Conservation (phyloP, 53 echinoderm and acorn worm species). For the Patiria pectinifera region DNA sequence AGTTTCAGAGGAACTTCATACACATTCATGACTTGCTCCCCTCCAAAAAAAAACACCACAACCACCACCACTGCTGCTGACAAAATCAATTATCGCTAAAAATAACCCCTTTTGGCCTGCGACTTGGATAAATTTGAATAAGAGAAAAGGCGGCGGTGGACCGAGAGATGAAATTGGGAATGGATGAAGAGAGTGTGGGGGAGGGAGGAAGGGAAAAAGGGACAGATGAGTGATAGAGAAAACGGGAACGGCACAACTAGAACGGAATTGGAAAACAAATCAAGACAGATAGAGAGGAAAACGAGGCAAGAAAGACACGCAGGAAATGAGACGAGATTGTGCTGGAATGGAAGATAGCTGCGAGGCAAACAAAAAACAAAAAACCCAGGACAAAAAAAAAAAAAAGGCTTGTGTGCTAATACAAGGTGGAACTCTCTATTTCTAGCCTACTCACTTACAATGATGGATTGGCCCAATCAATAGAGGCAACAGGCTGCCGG, state of each 20-base stretch:
- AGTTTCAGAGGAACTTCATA: constrained; percentile 7
- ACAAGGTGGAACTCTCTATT: not conserved
- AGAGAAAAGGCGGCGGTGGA: not conserved
- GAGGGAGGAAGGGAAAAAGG: not conserved
- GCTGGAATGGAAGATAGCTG: not conserved
- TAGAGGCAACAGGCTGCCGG: not conserved
- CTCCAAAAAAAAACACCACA: not conserved
- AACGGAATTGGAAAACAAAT: not conserved
- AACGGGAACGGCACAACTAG: not conserved
- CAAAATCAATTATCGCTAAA: constrained; percentile 42
- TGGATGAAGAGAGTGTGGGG: not conserved
- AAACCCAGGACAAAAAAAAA: not conserved
- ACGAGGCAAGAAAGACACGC: not conserved
- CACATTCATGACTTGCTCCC: constrained; percentile 23
- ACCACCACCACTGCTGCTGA: constrained; percentile 5
- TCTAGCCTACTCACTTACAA: not conserved
- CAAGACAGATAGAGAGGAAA: not conserved
- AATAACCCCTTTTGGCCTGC: constrained; percentile 25
- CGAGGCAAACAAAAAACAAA: not conserved
- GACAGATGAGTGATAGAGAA: not conserved
- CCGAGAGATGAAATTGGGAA: constrained; percentile 35
- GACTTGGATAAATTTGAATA: constrained; percentile 11
- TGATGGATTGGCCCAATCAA: not conserved
- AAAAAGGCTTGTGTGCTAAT: not conserved
- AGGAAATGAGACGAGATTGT: not conserved